These are phyloP conservation scores for Myiopsitta monachus DNA, from an alignment of 2,113 vertebrate genomes.

Conservation along the genomic window DNA sequence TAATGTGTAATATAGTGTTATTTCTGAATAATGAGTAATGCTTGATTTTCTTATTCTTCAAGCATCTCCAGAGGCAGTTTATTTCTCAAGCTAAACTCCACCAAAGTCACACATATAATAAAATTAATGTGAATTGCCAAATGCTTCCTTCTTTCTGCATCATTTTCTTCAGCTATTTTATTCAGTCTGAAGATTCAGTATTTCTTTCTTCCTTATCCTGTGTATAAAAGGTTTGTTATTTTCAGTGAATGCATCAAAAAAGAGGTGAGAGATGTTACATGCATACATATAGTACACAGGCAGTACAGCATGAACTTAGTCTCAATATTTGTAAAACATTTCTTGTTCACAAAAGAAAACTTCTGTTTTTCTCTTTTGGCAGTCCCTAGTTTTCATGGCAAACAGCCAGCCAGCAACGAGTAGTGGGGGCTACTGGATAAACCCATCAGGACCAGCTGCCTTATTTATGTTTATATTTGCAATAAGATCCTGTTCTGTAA, in stretches of 20 bases:
- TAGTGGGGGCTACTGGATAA: background rate
- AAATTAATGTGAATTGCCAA: background rate
- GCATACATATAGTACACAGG: background rate
- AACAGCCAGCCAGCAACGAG: background rate
- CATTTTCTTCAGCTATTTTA: background rate
- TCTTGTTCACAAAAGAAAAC: background rate
- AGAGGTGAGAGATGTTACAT: background rate
- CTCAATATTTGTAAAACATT: background rate
- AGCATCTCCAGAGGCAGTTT: background rate
- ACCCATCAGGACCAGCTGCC: background rate
- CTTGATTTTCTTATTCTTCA: background rate
- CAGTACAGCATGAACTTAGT: background rate
- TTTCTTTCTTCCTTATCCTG: background rate
- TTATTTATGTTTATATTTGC: background rate
- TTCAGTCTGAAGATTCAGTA: background rate
- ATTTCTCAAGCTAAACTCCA: background rate
- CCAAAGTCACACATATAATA: background rate
- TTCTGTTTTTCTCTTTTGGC: background rate
- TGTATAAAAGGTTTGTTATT: background rate
- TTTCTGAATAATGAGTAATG: background rate
- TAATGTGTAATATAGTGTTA: background rate
- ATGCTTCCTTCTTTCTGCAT: background rate
- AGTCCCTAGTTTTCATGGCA: background rate
- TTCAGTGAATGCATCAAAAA: background rate
- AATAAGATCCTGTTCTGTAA: background rate